Conservation (phyloP, 2,113 vertebrate species). For the Sterrhoptilus dennistouni region DNA sequence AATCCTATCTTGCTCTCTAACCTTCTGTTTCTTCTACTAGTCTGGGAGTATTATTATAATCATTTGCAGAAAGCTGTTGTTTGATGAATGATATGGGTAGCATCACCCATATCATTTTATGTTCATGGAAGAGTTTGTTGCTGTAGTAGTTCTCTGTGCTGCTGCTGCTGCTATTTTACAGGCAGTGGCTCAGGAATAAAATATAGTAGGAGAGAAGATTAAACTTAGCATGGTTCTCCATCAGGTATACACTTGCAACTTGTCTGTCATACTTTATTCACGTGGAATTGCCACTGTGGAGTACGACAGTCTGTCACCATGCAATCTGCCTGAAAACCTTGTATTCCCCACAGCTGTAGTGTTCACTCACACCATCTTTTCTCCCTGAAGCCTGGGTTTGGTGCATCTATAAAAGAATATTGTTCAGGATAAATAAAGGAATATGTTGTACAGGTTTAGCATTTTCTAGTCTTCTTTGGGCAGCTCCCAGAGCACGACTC, state of each 20-base stretch:
- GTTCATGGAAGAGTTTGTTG: background rate
- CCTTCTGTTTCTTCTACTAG: background rate
- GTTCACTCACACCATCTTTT: background rate
- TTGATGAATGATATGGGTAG: rapidly evolving
- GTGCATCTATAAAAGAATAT: background rate
- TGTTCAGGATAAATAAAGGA: background rate
- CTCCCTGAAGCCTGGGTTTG: background rate
- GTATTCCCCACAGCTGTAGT: background rate
- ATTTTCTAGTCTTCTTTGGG: background rate
- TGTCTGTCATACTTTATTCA: background rate
- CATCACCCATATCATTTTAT: background rate
- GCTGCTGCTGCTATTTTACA: background rate
- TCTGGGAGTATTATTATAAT: no score
- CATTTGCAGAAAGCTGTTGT: background rate
- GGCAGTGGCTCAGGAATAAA: background rate
- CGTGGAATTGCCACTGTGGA: background rate
- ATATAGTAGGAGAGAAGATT: background rate
- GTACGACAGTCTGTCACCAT: background rate
- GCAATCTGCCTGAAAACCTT: background rate
- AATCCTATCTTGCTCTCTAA: background rate
- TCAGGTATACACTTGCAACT: background rate
- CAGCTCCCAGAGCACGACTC: background rate
- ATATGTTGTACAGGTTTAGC: background rate
- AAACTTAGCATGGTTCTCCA: background rate
- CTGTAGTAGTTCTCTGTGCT: background rate